These are phyloP conservation scores for Pterophyllum scalare DNA, from an alignment of 2,113 vertebrate species.

Conservation along the genomic window DNA sequence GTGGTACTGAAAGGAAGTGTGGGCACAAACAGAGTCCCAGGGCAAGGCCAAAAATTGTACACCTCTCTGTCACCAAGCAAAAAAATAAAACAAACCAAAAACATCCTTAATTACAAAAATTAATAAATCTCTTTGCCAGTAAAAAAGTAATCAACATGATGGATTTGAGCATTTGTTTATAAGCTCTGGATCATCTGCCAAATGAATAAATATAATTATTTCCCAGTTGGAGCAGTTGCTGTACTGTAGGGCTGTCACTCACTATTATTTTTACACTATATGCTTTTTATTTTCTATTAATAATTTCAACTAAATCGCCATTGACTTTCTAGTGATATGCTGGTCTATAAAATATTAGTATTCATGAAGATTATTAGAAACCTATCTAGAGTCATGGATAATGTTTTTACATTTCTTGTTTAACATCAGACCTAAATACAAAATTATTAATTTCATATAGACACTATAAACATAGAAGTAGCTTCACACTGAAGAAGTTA, in stretches of 20 bases:
- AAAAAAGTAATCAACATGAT: neutral
- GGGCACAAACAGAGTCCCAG: neutral
- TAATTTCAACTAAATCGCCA: neutral
- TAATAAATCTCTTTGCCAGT: constrained; percentile 1
- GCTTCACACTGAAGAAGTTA: neutral
- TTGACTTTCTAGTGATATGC: neutral
- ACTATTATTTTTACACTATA: neutral
- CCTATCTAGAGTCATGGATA: neutral
- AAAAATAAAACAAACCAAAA: neutral
- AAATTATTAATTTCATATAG: neutral
- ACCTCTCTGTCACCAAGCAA: neutral
- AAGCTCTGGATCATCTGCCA: constrained; percentile 11
- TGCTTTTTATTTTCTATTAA: neutral
- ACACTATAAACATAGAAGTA: neutral
- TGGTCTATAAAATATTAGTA: neutral
- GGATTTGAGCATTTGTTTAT: neutral
- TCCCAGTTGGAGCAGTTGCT: neutral
- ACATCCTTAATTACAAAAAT: neutral
- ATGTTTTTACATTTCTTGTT: neutral
- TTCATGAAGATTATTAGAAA: neutral
- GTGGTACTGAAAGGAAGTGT: neutral
- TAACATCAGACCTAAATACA: neutral
- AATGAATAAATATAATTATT: constrained; percentile 4
- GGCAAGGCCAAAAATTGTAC: neutral
- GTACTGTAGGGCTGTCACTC: constrained; percentile 2